A percentile compares a stretch with the other conserved stretches of the same genome.
Conservation (phyloP, 92 coral and sea anemone species). For the Zoanthus sansibaricus region DNA sequence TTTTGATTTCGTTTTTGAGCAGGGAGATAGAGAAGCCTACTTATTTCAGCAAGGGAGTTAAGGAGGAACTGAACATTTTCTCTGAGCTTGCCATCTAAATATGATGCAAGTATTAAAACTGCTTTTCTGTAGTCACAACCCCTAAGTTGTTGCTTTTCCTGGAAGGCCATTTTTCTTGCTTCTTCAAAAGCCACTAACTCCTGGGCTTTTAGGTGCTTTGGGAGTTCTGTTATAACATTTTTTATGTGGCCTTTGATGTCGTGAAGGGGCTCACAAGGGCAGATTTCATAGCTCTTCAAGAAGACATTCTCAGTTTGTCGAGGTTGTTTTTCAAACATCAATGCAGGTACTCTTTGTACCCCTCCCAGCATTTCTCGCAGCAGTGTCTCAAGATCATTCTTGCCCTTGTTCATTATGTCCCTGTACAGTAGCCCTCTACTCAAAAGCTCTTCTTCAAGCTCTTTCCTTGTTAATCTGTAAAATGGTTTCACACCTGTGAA, state of each 20-base stretch:
- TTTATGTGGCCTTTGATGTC: constrained; percentile 36
- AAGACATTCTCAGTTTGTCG: not conserved
- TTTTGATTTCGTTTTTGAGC: constrained; percentile 32
- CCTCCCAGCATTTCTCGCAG: constrained; percentile 28
- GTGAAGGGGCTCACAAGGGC: constrained; percentile 55
- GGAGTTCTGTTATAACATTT: constrained; percentile 45
- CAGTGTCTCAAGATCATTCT: constrained; percentile 9
- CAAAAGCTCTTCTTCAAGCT: constrained; percentile 19
- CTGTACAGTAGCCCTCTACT: constrained; percentile 10
- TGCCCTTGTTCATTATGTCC: constrained; percentile 25
- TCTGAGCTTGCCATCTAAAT: not conserved
- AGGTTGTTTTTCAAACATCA: constrained; percentile 13
- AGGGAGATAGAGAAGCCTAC: constrained; percentile 31
- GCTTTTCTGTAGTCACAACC: constrained; percentile 31
- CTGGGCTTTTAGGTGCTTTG: constrained; percentile 39
- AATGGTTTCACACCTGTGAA: constrained; percentile 17
- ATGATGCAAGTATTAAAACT: constrained; percentile 21
- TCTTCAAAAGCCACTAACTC: constrained; percentile 11
- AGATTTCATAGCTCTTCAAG: constrained; percentile 39
- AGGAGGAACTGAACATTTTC: constrained; percentile 37
- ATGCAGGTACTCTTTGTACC: constrained; percentile 9
- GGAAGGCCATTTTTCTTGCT: constrained; percentile 25
- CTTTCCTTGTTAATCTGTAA: constrained; percentile 14
- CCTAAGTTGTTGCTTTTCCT: constrained; percentile 32
- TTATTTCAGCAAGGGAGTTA: constrained; percentile 42